A percentile compares a stretch with the other conserved stretches of the same genome.
These are phyloP conservation scores for Pseudopleuronectes americanus DNA, from an alignment of 2,797 vertebrate species.

Conservation along the genomic window DNA sequence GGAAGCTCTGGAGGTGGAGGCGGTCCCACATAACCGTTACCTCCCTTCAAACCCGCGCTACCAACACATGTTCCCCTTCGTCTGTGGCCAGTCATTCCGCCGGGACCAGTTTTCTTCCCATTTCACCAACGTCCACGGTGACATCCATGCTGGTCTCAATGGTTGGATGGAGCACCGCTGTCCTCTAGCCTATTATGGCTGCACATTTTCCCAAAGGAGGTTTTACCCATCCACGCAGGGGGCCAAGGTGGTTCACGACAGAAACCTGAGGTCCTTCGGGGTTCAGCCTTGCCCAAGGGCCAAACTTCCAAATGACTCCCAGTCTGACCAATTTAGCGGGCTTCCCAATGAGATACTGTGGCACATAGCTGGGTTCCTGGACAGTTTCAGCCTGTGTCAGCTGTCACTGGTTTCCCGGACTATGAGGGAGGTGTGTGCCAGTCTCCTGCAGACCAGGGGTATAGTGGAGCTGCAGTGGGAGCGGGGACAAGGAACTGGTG, in stretches of 20 bases:
- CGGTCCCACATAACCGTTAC: conserved; percentile 87
- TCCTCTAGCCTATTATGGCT: conserved; percentile 97
- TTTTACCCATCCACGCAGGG: conserved; percentile 91
- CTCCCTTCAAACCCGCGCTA: conserved; percentile 86
- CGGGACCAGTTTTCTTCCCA: conserved; percentile 97
- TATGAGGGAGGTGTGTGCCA: conserved; percentile 96
- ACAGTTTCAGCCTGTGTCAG: conserved; percentile 97
- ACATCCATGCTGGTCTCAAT: conserved; percentile 97
- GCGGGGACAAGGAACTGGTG: conserved; percentile 79
- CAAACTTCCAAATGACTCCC: conserved; percentile 75
- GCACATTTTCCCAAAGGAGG: conserved; percentile 95
- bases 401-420: conserved; percentile 93
- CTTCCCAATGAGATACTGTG: conserved; percentile 95
- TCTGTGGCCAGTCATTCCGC: conserved; percentile 96
- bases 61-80: conserved; percentile 94
- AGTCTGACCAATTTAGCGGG: conserved; percentile 89
- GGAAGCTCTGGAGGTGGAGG: conserved; percentile 82
- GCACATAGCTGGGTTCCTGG: conserved; percentile 93
- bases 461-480: conserved; percentile 97
- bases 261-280: conserved; percentile 93
- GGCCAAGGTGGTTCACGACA: conserved; percentile 92
- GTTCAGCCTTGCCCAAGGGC: conserved; percentile 87
- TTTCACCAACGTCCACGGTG: conserved; percentile 97
- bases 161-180: conserved; percentile 99
- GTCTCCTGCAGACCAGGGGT: conserved; percentile 94